phyloP scores from a whole-genome alignment of 2,113 vertebrate species.

The Crypturellus undulatus region DNA sequence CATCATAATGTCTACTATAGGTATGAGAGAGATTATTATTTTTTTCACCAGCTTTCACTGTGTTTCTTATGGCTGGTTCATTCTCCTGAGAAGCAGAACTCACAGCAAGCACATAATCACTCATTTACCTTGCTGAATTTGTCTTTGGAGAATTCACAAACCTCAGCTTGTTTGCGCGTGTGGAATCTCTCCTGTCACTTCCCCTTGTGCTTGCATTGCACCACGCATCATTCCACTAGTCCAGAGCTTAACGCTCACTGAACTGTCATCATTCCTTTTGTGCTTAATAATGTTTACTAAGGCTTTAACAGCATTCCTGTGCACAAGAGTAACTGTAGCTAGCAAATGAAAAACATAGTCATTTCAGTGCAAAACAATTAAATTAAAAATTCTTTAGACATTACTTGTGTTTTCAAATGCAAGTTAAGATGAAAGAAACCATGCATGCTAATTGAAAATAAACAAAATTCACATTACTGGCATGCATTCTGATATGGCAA shows the following conservation, averaged over 20 bases:
- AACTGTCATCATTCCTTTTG: conserved; percentile 28
- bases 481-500: neutral
- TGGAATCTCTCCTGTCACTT: neutral
- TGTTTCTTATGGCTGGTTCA: neutral
- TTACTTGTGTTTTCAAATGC: neutral
- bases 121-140: neutral
- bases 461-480: neutral
- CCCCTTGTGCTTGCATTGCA: neutral
- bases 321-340: conserved; percentile 43
- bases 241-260: conserved; percentile 31
- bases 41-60: neutral
- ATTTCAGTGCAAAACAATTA: conserved; percentile 26
- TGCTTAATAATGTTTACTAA: conserved; percentile 66
- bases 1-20: neutral
- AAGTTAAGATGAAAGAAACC: conserved; percentile 44
- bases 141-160: conserved; percentile 27
- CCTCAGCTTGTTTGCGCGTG: neutral
- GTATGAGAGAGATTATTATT: neutral
- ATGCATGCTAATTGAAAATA: conserved; percentile 7
- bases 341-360: neutral
- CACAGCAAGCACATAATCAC: neutral
- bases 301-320: conserved; percentile 35
- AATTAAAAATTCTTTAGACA: neutral
- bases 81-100: neutral
- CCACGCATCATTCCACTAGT: conserved; percentile 59